Conservation (phyloP, 2,888 invertebrate genomes). For the Ophion ventricosus region DNA sequence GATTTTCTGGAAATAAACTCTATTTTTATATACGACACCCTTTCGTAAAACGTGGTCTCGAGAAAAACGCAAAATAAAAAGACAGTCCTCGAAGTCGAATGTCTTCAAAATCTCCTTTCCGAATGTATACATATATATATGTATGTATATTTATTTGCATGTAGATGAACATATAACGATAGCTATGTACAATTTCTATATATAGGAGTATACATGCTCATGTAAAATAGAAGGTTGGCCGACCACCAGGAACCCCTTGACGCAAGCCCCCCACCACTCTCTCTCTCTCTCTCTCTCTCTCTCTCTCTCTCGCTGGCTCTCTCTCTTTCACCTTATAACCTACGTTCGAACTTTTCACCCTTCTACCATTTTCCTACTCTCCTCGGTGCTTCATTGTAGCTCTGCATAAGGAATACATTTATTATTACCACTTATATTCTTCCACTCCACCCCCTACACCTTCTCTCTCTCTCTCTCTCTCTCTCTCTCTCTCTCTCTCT, state of each 20-base stretch:
- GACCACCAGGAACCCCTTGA: conserved; percentile 37
- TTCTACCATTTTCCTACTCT: conserved; percentile 29
- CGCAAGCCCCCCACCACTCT: conserved; percentile 4
- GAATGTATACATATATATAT: too few species aligned
- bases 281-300: conserved; percentile 5
- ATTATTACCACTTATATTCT: conserved; percentile 48
- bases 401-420: conserved; percentile 65
- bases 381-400: conserved; percentile 24
- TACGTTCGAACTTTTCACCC: conserved; percentile 33
- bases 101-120: too few species aligned
- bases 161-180: background rate
- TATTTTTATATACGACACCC: too few species aligned
- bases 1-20: too few species aligned
- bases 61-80: too few species aligned
- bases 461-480: background rate
- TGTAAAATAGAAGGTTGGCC: conserved; percentile 49
- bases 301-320: conserved; percentile 7
- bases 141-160: conserved; percentile 1
- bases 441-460: background rate
- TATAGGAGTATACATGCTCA: background rate
- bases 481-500: background rate
- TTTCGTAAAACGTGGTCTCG: too few species aligned
- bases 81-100: too few species aligned
- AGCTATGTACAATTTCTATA: conserved; percentile 16
- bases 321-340: conserved; percentile 23